Evolutionary conservation across 2,888 invertebrate species (phyloP).

Genomic region (Idaea biselata): DNA sequence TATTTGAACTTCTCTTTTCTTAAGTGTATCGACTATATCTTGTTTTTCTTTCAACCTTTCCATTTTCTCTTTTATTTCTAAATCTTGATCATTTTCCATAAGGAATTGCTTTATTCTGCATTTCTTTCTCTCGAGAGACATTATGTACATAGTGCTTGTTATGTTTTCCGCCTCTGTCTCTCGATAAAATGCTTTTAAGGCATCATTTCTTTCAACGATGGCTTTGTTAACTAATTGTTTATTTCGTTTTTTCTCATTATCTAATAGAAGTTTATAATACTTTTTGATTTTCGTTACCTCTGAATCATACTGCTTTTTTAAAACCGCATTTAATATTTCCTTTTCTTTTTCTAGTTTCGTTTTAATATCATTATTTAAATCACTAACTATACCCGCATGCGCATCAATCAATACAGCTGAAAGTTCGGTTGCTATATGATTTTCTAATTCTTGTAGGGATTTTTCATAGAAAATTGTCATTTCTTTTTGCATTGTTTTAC

Average conservation of each 20-base stretch:
- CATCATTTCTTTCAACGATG: slow-evolving; percentile 58
- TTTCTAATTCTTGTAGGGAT: slow-evolving; percentile 60
- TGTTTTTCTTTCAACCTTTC: slow-evolving; percentile 52
- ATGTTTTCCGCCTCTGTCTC: slow-evolving; percentile 59
- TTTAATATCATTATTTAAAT: slow-evolving; percentile 57
- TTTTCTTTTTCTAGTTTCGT: slow-evolving; percentile 52
- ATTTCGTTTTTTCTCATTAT: slow-evolving; percentile 52
- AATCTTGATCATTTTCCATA: slow-evolving; percentile 52
- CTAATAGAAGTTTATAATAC: slow-evolving; percentile 60
- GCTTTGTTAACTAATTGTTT: slow-evolving; percentile 50
- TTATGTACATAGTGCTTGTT: slow-evolving; percentile 66
- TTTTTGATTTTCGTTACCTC: slow-evolving; percentile 56
- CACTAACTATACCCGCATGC: slow-evolving; percentile 50
- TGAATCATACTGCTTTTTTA: slow-evolving; percentile 44
- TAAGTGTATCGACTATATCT: slow-evolving; percentile 43
- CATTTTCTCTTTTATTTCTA: slow-evolving; percentile 50
- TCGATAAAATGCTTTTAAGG: slow-evolving; percentile 55
- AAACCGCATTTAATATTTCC: slow-evolving; percentile 38
- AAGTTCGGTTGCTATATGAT: slow-evolving; percentile 53
- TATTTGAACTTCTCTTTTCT: slow-evolving; percentile 44
- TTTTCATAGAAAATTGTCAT: slow-evolving; percentile 57
- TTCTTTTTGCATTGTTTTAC: slow-evolving; percentile 54
- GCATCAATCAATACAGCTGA: slow-evolving; percentile 41
- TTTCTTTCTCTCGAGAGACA: slow-evolving; percentile 69
- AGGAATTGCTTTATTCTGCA: slow-evolving; percentile 63